Evolutionary conservation across 2,797 vertebrate genomes (phyloP).

Genomic region (Gymnopithys bicolor): DNA sequence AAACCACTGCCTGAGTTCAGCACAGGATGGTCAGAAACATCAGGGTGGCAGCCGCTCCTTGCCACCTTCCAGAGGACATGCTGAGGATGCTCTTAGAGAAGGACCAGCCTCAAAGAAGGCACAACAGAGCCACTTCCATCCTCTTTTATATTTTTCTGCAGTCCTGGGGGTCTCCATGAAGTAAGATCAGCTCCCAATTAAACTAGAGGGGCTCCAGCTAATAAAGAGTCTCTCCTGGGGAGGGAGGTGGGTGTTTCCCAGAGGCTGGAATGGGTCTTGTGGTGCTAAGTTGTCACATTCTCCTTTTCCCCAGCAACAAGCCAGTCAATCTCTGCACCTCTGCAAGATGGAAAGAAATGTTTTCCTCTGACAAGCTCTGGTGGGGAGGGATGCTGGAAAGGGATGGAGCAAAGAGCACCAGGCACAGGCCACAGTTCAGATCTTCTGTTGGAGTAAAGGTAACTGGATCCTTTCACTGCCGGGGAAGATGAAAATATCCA

Average conservation of each 20-base stretch:
- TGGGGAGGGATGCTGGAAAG: background rate
- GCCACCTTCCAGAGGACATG: background rate
- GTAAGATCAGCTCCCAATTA: background rate
- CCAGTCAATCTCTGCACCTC: rapidly evolving
- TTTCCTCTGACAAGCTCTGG: background rate
- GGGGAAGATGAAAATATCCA: background rate
- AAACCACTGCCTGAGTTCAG: rapidly evolving
- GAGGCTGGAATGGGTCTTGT: background rate
- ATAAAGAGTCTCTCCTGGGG: background rate
- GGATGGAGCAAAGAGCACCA: background rate
- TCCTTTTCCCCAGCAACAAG: background rate
- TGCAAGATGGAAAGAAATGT: background rate
- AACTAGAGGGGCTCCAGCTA: background rate
- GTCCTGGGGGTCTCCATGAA: rapidly evolving
- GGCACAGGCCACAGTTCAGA: background rate
- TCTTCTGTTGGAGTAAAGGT: background rate
- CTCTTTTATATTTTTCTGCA: background rate
- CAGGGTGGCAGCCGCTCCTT: background rate
- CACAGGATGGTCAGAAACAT: background rate
- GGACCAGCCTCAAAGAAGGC: background rate
- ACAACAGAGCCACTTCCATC: background rate
- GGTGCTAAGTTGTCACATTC: rapidly evolving
- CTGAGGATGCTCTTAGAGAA: background rate
- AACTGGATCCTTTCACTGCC: background rate
- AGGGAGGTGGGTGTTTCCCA: background rate